These are phyloP conservation scores for Ciconia nigra DNA, from an alignment of 2,797 vertebrate species.

Conservation along the genomic window DNA sequence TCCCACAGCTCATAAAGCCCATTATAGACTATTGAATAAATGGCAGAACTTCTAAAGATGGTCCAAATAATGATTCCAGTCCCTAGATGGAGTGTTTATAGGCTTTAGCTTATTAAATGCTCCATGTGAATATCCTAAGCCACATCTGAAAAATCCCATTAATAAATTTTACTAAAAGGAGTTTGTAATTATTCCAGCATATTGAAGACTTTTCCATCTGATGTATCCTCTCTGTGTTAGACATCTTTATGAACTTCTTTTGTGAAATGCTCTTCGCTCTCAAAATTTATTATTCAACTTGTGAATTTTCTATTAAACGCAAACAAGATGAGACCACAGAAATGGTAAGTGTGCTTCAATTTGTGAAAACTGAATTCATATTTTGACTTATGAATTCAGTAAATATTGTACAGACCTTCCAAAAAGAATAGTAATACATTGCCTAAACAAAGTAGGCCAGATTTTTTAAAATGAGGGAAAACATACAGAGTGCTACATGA, in stretches of 20 bases:
- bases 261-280: background rate
- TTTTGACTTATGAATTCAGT: conserved; percentile 1
- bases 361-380: conserved; percentile 11
- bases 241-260: background rate
- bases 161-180: background rate
- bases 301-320: background rate
- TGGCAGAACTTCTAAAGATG: background rate
- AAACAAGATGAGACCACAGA: background rate
- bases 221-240: background rate
- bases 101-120: background rate
- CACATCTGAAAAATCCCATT: background rate
- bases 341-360: background rate
- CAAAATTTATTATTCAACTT: background rate
- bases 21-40: background rate
- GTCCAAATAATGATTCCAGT: background rate
- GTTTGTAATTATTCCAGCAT: background rate
- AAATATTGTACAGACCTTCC: background rate
- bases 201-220: background rate
- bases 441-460: background rate
- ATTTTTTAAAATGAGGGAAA: background rate
- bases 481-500: background rate
- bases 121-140: background rate
- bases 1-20: background rate
- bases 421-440: background rate
- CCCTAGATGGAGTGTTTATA: background rate